Evolutionary conservation across 2,113 vertebrate genomes (phyloP).

Genomic region (Sebastes schlegelii): DNA sequence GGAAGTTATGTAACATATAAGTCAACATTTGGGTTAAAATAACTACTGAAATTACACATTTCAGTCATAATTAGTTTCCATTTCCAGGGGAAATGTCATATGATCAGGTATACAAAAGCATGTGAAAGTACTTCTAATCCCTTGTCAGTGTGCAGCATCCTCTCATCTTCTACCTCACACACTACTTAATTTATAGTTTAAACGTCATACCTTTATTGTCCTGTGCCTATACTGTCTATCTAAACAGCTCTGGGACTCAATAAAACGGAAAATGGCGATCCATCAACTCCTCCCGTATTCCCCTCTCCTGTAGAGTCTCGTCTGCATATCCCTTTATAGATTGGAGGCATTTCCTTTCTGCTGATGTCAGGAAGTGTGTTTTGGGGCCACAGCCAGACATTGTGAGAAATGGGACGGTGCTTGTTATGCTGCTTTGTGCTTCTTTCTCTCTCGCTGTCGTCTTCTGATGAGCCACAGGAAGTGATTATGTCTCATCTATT

Average conservation of each 20-base stretch:
- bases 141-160: no score
- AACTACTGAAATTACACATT: background rate
- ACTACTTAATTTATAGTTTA: background rate
- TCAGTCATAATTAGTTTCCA: background rate
- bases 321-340: conserved; percentile 54
- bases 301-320: conserved; percentile 12
- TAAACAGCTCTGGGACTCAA: conserved; percentile 20
- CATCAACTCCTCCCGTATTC: conserved; percentile 7
- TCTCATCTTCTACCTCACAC: background rate
- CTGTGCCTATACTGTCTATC: background rate
- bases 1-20: no score
- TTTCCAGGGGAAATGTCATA: background rate
- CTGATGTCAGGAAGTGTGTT: conserved; percentile 67
- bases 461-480: conserved; percentile 39
- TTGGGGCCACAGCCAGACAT: conserved; percentile 37
- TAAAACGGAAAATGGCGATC: conserved; percentile 44
- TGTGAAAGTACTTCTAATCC: background rate
- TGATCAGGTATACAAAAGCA: background rate
- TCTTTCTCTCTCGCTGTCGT: background rate
- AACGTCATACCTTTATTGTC: background rate
- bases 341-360: conserved; percentile 60
- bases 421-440: conserved; percentile 15
- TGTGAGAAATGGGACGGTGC: conserved; percentile 48
- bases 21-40: no score
- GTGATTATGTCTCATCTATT: conserved; percentile 29